These are phyloP conservation scores for Menidia menidia DNA, from an alignment of 2,797 vertebrate species.

Conservation along the genomic window DNA sequence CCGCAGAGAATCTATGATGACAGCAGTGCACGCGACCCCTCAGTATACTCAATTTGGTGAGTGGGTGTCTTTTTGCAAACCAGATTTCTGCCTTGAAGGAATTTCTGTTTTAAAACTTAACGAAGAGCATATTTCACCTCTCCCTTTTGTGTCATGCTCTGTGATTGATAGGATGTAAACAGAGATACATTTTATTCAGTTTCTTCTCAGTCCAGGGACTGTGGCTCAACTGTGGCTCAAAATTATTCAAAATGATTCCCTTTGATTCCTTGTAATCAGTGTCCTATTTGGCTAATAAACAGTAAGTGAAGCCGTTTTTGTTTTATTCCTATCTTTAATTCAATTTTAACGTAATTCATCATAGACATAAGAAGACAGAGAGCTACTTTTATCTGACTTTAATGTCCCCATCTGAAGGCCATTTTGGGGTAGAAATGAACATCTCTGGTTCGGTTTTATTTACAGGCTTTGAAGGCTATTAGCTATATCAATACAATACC, in stretches of 20 bases:
- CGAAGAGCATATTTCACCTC: constrained; percentile 6
- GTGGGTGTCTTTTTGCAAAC: constrained; percentile 27
- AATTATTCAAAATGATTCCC: too few relatives aligned
- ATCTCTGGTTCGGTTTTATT: background rate
- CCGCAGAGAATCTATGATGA: constrained; percentile 32
- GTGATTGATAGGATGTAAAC: background rate
- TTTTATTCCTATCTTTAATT: background rate
- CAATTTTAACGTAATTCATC: background rate
- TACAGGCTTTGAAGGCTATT: background rate
- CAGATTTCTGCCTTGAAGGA: constrained; percentile 11
- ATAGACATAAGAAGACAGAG: background rate
- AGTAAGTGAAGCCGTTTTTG: too few relatives aligned
- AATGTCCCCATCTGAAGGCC: background rate
- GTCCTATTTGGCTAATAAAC: too few relatives aligned
- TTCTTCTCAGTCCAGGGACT: too few relatives aligned
- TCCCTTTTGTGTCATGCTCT: background rate
- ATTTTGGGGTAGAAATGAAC: too few relatives aligned
- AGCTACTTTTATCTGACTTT: background rate
- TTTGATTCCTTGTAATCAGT: too few relatives aligned
- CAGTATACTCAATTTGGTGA: constrained; percentile 24
- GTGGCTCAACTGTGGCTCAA: too few relatives aligned
- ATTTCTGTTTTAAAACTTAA: constrained; percentile 4
- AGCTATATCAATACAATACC: background rate
- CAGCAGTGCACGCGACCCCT: constrained; percentile 21
- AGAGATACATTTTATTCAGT: too few relatives aligned